Conservation (phyloP, 2,113 vertebrate genomes). For the Pseudopodoces humilis region DNA sequence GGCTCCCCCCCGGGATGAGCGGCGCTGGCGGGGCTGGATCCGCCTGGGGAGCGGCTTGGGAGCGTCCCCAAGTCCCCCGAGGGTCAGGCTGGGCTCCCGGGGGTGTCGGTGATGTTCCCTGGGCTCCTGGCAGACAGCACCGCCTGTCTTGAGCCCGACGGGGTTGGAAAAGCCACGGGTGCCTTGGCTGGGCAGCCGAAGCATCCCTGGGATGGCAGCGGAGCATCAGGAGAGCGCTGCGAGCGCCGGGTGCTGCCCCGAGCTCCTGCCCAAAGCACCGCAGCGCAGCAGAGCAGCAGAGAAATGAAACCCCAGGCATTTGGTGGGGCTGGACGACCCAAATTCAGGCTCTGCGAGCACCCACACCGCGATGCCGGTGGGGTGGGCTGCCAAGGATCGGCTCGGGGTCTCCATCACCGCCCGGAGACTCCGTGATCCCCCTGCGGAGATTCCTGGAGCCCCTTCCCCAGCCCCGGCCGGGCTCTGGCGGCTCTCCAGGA, state of each 20-base stretch:
- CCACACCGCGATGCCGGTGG: rapidly evolving
- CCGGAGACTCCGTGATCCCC: rapidly evolving
- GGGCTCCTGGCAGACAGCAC: background rate
- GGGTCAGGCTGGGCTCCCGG: background rate
- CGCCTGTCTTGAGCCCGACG: rapidly evolving
- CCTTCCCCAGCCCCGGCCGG: background rate
- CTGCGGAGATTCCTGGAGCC: rapidly evolving
- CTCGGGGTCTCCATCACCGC: rapidly evolving
- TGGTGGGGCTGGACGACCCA: background rate
- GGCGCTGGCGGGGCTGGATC: background rate
- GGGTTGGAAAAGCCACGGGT: background rate
- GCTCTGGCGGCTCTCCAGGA: background rate
- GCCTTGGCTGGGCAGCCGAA: background rate
- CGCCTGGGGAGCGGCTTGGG: background rate
- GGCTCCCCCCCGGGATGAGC: rapidly evolving
- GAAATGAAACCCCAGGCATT: rapidly evolving
- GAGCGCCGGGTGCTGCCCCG: rapidly evolving
- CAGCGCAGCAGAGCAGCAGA: rapidly evolving
- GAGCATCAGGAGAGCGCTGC: background rate
- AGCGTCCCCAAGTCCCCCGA: background rate
- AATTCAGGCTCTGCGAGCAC: background rate
- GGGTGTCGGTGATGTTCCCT: rapidly evolving
- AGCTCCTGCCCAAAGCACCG: background rate
- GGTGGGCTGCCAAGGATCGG: background rate
- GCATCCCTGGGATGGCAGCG: rapidly evolving